Base-by-base conservation (phyloP, 2,797 vertebrate species). In the Pangasius djambal region DNA sequence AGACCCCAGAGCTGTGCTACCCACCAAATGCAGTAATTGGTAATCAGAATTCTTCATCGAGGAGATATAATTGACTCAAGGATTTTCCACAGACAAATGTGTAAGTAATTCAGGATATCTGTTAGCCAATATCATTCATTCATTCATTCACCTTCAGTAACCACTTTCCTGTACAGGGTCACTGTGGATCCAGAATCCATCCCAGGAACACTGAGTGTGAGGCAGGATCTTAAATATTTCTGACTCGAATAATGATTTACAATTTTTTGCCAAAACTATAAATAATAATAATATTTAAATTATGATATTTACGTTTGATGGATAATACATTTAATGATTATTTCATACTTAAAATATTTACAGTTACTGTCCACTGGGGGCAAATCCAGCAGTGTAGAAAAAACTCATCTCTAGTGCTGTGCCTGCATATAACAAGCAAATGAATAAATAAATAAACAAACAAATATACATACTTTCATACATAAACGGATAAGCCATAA, bases 301-400 rank as follows among this genome's bases (percentile, higher is more conserved):
- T 78, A 16, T 78, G 15, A 52, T 18, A 55, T 78, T 52, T 16
- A 18, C 13, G 1, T 74, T 74, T 74, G 37, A 74, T 0, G 0
- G 52, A 77, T 52, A 77, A 77, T 75, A 75, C 44, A 75, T 15
- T 44, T 74, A 74, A 50, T 77, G 48, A 15, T 75, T 12, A 75
- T 44, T 25, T 28, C 40, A 50, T 25, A 48, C 10, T 77, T 28
- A 5, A 40, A 40, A 77, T 48, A 50, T 77, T 52, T 79, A 55
- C 6, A 52, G 12, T 18, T 3, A 10, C n/a, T 79, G 28, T 55
- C 28, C 50, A 79, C 77, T 55, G 77, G 50, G n/a, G 50, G 15
- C 77, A 52, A 31, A 31, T 4, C 48, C 28, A 31, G 5, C 3
- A 6, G 13, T 18, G 28, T 18, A 34, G n/a, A 10, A 50, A 31